These are phyloP conservation scores for Falco rusticolus DNA, from an alignment of 2,797 vertebrate species.

Conservation along the genomic window DNA sequence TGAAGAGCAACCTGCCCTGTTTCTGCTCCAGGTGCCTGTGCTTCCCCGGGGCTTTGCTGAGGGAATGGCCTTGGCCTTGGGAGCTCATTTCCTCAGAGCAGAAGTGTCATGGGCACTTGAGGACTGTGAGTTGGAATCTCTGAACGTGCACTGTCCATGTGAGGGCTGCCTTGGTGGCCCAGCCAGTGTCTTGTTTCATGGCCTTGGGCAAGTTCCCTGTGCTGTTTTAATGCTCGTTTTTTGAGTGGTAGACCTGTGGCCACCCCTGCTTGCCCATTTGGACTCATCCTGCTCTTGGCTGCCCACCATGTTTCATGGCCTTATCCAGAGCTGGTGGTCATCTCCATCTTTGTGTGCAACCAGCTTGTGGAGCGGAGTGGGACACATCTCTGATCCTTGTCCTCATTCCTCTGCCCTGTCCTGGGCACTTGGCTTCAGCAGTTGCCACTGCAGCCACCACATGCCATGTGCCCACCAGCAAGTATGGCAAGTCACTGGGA, in stretches of 20 bases:
- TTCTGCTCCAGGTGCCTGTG: background rate
- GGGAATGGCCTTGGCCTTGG: background rate
- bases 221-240: background rate
- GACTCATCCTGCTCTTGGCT: background rate
- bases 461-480: rapidly evolving
- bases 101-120: rapidly evolving
- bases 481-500: background rate
- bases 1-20: background rate
- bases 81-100: no score
- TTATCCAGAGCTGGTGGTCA: rapidly evolving
- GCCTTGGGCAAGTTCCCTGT: background rate
- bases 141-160: background rate
- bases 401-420: background rate
- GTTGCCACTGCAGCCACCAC: background rate
- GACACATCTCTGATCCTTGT: rapidly evolving
- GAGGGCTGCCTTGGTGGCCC: background rate
- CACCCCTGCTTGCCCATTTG: rapidly evolving
- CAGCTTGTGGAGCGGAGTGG: background rate
- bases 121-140: rapidly evolving
- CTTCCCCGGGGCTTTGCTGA: background rate
- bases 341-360: background rate
- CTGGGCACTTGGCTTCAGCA: rapidly evolving
- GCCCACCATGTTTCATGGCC: background rate
- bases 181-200: rapidly evolving
- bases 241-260: background rate